Conservation (phyloP, 2,888 invertebrate species). For the Petrolisthes manimaculis region DNA sequence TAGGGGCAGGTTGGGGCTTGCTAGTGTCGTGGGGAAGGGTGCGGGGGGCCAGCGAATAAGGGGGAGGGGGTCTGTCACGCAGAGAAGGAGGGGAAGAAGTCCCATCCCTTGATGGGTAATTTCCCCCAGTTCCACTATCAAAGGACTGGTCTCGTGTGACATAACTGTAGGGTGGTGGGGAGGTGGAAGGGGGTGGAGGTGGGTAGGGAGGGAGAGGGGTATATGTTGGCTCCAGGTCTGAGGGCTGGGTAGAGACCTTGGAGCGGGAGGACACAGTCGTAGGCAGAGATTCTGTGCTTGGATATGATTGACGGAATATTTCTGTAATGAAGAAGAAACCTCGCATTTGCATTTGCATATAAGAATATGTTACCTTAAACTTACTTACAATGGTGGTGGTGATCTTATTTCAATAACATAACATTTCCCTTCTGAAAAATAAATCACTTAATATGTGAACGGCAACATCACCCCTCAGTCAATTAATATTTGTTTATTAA, state of each 20-base stretch:
- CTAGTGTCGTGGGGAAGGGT: conserved; percentile 59
- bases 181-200: conserved; percentile 59
- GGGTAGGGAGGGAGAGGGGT: conserved; percentile 61
- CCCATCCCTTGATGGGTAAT: conserved; percentile 39
- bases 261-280: conserved; percentile 63
- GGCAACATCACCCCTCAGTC: no score
- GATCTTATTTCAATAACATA: no score
- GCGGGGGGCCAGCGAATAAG: conserved; percentile 58
- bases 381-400: background rate
- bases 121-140: conserved; percentile 49
- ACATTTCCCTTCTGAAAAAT: no score
- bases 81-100: conserved; percentile 47
- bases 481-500: no score
- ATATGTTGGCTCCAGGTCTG: conserved; percentile 55
- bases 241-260: conserved; percentile 58
- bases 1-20: conserved; percentile 61
- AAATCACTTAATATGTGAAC: no score
- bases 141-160: conserved; percentile 53
- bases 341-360: conserved; percentile 56
- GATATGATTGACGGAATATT: conserved; percentile 68
- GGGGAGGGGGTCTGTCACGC: conserved; percentile 59
- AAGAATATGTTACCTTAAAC: conserved; percentile 20
- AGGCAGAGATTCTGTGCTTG: conserved; percentile 69
- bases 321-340: conserved; percentile 67
- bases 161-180: conserved; percentile 60